These are phyloP conservation scores for Pangasianodon hypophthalmus DNA, from an alignment of 2,113 vertebrate genomes.

Conservation along the genomic window DNA sequence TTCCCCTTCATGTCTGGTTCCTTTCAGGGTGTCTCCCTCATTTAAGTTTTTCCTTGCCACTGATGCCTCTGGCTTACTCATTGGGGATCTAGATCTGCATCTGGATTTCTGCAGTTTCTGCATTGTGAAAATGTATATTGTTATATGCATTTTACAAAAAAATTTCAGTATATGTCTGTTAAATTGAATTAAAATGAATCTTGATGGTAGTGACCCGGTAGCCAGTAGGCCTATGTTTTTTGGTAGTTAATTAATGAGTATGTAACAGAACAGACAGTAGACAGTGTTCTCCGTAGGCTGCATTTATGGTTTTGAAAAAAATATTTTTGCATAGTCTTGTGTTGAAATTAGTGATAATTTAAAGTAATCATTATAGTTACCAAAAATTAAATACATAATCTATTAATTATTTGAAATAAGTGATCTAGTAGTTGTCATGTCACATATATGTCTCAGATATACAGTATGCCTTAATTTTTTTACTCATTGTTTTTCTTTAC, in stretches of 20 bases:
- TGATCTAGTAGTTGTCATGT: neutral
- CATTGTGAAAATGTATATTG: neutral
- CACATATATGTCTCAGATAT: neutral
- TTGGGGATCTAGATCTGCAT: neutral
- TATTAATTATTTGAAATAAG: neutral
- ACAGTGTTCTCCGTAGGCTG: neutral
- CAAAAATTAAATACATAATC: neutral
- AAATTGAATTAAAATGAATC: neutral
- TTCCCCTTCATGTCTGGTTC: neutral
- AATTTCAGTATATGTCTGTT: too few species aligned
- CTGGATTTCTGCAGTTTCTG: neutral
- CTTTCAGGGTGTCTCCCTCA: neutral
- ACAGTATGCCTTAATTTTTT: neutral
- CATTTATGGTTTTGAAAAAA: neutral
- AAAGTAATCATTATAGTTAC: neutral
- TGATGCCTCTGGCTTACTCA: neutral
- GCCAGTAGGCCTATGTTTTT: neutral
- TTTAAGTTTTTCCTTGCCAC: neutral
- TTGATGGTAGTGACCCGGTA: neutral
- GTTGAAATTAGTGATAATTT: neutral
- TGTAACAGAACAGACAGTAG: neutral
- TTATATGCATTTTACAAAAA: neutral
- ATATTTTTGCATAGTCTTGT: neutral
- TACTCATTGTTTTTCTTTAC: constrained; percentile 49
- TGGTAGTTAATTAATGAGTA: neutral